Evolutionary conservation across 2,113 vertebrate genomes (phyloP).

Genomic region (Semicossyphus pulcher): DNA sequence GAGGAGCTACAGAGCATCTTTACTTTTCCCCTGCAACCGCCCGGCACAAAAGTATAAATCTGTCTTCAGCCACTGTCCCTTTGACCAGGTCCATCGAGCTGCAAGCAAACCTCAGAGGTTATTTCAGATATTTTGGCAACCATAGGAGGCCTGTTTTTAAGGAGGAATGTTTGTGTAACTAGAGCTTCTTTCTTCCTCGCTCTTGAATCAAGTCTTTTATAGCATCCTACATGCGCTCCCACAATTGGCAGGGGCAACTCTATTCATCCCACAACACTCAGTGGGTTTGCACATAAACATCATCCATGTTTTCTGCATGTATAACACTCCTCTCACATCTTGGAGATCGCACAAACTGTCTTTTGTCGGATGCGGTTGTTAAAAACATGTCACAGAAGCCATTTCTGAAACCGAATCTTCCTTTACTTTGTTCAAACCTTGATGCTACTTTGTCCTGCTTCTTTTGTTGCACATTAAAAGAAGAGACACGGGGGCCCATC

Average conservation of each 20-base stretch:
- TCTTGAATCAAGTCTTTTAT: constrained; percentile 28
- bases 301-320: constrained; percentile 22
- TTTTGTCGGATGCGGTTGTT: constrained; percentile 52
- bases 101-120: constrained; percentile 22
- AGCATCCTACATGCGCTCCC: constrained; percentile 23
- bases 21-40: constrained; percentile 22
- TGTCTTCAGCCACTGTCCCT: constrained; percentile 9
- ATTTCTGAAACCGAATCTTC: constrained; percentile 26
- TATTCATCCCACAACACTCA: constrained; percentile 40
- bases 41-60: constrained; percentile 34
- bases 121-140: constrained; percentile 47
- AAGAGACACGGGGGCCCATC: constrained; percentile 52
- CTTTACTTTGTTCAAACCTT: constrained; percentile 51
- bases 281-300: constrained; percentile 20
- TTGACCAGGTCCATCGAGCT: constrained; percentile 19
- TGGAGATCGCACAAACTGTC: constrained; percentile 26
- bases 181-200: constrained; percentile 14
- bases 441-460: constrained; percentile 55
- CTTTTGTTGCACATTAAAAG: constrained; percentile 67
- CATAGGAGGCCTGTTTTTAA: constrained; percentile 5
- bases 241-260: constrained; percentile 37
- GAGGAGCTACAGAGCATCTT: constrained; percentile 7
- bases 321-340: constrained; percentile 23
- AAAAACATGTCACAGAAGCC: constrained; percentile 55
- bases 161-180: constrained; percentile 23